phyloP scores from a whole-genome alignment of 2,797 vertebrate species.

The Cossypha dichroa region DNA sequence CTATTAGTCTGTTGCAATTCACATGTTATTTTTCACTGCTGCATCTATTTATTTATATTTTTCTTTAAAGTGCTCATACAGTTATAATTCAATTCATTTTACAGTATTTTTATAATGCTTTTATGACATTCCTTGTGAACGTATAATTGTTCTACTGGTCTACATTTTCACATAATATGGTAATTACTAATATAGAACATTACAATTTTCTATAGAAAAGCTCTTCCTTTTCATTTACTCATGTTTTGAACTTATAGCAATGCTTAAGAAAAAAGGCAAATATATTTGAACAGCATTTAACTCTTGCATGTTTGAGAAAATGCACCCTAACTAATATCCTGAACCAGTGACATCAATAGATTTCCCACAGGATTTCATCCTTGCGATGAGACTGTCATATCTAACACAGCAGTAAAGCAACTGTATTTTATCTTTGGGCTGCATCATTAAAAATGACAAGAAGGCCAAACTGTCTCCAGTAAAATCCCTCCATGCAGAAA shows the following conservation, averaged over 20 bases:
- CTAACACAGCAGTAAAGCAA: neutral
- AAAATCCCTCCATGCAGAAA: neutral
- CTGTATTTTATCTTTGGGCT: neutral
- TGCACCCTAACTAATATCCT: neutral
- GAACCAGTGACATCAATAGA: neutral
- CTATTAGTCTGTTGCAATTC: neutral
- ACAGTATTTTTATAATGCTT: neutral
- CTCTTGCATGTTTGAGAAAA: neutral
- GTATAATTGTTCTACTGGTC: neutral
- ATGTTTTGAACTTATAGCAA: neutral
- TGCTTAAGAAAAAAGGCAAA: neutral
- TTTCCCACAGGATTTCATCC: neutral
- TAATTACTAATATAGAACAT: neutral
- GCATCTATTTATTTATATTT: neutral
- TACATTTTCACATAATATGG: neutral
- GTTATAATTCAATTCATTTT: neutral
- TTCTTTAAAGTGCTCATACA: neutral
- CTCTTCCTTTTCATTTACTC: neutral
- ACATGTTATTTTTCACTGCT: neutral
- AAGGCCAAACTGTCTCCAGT: neutral
- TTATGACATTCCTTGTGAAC: neutral
- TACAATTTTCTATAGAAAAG: neutral
- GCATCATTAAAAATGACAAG: neutral
- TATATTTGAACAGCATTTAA: neutral
- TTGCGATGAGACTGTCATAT: rapidly evolving